Evolutionary conservation across 2,797 vertebrate genomes (phyloP), one percentile per base, ranked within the genome.

Genomic region (Lindbergichthys nudifrons): DNA sequence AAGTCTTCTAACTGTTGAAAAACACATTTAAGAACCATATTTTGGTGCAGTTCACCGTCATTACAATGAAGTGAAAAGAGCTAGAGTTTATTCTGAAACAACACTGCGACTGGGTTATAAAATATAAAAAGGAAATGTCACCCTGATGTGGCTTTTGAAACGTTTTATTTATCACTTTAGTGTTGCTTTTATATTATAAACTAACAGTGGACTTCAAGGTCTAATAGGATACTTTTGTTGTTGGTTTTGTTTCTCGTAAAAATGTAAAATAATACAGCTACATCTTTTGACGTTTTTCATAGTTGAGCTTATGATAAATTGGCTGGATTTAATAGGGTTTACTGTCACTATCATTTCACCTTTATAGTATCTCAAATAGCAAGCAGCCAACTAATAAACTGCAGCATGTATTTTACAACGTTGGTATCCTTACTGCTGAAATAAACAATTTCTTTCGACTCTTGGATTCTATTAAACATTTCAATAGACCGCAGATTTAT

Each of bases 401-500:
- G 14, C 16, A 50, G 18, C 4, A 53, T 56, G 30, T 21, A 18
- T 71, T 59, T 62, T 10, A 32, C 65, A 51, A 61, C 3, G 41
- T 16, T 3, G 0, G 42, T 1, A 65, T 69, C 3, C 68, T n/a
- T 16, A 30, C 42, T n/a, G n/a, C 4, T 42, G 64, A 39, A 61
- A 47, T 1, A 71, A 63, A 0, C 3, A 16, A 56, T 64, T 60
- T 46, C 26, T 71, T 4, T 18, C 15, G 8, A 65, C 42, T 50
- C 36, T 32, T 18, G 14, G 10, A 58, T 63, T 48, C 58, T 14
- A 63, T 47, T 48, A 30, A 62, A 46, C n/a, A 42, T 57, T 67
- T 69, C 15, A 42, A 4, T 51, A 15, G 39, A 52, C 23, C 42
- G 19, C 36, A 51, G 16, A 32, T 80, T 64, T 56, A 64, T 14